Percentiles rank a stretch among this genome's conserved stretches.
Conservation (phyloP, 2,888 invertebrate genomes). For the Muscina levida region DNA sequence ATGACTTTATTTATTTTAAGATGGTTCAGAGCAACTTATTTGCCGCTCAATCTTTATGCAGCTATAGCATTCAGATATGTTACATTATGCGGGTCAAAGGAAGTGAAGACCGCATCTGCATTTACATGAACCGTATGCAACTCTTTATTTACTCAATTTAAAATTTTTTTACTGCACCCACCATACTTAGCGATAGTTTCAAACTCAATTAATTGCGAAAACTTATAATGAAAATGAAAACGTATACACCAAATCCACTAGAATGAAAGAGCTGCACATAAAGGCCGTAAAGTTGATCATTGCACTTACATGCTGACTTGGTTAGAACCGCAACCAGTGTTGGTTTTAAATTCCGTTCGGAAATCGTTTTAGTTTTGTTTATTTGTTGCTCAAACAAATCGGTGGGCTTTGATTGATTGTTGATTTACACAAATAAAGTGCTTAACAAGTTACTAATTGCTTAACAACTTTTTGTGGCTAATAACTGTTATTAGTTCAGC, state of each 20-base stretch:
- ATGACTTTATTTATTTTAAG: too few relatives aligned
- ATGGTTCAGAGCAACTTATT: too few relatives aligned
- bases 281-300: background rate
- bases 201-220: too few relatives aligned
- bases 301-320: background rate
- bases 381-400: slow-evolving; percentile 3
- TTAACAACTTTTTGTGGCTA: slow-evolving; percentile 58
- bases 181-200: too few relatives aligned
- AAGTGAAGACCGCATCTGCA: too few relatives aligned
- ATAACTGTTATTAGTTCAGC: slow-evolving; percentile 60
- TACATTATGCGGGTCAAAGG: too few relatives aligned
- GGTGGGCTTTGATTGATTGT: slow-evolving; percentile 47
- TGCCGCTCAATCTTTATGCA: too few relatives aligned
- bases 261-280: background rate
- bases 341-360: background rate
- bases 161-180: too few relatives aligned
- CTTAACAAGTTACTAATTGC: slow-evolving; percentile 64
- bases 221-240: too few relatives aligned
- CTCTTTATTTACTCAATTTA: too few relatives aligned
- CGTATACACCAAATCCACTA: background rate
- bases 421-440: slow-evolving; percentile 59
- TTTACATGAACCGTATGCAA: too few relatives aligned
- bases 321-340: background rate
- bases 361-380: background rate
- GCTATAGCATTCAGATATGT: too few relatives aligned